phyloP scores from a whole-genome alignment of 2,888 invertebrate species.

The Drosophila robusta region DNA sequence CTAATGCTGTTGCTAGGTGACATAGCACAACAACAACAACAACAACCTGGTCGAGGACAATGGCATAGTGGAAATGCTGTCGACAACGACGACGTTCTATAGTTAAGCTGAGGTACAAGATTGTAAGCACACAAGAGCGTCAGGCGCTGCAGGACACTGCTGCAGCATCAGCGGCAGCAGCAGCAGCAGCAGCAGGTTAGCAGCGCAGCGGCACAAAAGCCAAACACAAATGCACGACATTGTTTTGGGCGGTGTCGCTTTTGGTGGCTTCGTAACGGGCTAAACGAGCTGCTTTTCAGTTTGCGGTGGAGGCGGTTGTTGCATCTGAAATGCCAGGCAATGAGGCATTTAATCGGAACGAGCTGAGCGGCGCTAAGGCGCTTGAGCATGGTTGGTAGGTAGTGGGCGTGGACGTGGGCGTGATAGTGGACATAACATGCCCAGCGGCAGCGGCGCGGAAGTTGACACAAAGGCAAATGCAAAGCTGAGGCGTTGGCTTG shows the following conservation, averaged over 20 bases:
- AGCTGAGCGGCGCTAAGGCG: constrained; percentile 38
- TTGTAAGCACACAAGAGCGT: constrained; percentile 56
- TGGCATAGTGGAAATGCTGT: constrained; percentile 55
- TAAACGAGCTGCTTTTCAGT: constrained; percentile 19
- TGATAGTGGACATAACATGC: constrained; percentile 28
- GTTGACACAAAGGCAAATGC: constrained; percentile 54
- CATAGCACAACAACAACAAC: constrained; percentile 8
- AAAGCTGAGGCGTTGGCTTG: constrained; percentile 49
- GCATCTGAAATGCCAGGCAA: constrained; percentile 65
- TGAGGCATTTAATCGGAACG: constrained; percentile 72
- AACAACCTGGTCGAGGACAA: constrained; percentile 52
- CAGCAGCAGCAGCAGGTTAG: constrained; percentile 23
- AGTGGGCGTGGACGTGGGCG: constrained; percentile 6
- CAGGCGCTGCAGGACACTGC: constrained; percentile 44
- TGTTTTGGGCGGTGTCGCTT: constrained; percentile 36
- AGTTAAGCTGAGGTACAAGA: constrained; percentile 43
- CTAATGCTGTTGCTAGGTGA: constrained; percentile 33
- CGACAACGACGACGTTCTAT: constrained; percentile 46
- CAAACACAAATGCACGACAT: constrained; percentile 64
- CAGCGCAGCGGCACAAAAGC: constrained; percentile 47
- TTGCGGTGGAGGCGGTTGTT: constrained; percentile 14
- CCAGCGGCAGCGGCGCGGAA: constrained; percentile 26
- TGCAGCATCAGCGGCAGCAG: constrained; percentile 28
- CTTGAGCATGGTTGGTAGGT: neutral
- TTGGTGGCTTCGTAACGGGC: constrained; percentile 19